A percentile compares a stretch with the other conserved stretches of the same genome.
Conservation (phyloP, 2,113 vertebrate genomes). For the Hypocryptadius cinnamomeus region DNA sequence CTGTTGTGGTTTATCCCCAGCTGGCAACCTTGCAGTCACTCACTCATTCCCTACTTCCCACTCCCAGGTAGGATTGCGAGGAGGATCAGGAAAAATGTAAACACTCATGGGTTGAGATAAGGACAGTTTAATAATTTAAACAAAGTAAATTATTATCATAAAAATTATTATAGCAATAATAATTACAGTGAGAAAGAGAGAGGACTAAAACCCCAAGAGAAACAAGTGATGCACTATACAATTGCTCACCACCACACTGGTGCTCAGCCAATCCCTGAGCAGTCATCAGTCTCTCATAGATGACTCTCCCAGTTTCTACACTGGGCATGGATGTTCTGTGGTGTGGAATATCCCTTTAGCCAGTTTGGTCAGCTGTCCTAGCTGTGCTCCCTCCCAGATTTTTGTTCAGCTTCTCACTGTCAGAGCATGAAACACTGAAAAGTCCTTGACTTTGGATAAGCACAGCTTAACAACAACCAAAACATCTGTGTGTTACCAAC, state of each 20-base stretch:
- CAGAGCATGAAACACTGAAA: background rate
- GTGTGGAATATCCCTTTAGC: background rate
- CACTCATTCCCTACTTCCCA: background rate
- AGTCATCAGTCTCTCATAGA: background rate
- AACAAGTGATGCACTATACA: background rate
- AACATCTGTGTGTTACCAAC: background rate
- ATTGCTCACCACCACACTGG: background rate
- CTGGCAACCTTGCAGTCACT: background rate
- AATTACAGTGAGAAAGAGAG: background rate
- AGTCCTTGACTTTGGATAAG: background rate
- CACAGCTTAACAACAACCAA: background rate
- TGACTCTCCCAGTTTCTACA: fast-evolving
- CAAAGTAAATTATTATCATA: background rate
- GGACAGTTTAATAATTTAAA: background rate
- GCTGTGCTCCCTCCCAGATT: background rate
- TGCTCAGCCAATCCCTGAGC: background rate
- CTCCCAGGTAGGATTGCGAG: background rate
- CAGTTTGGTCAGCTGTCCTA: background rate
- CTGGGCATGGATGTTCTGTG: background rate
- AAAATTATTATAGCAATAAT: background rate
- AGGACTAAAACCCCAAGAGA: background rate
- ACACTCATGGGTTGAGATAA: background rate
- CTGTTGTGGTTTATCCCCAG: background rate
- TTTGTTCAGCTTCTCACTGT: background rate
- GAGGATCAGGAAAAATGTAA: background rate